Evolutionary conservation across 2,797 vertebrate genomes (phyloP), one percentile per base, ranked within the genome.

Genomic region (Momotus momota): DNA sequence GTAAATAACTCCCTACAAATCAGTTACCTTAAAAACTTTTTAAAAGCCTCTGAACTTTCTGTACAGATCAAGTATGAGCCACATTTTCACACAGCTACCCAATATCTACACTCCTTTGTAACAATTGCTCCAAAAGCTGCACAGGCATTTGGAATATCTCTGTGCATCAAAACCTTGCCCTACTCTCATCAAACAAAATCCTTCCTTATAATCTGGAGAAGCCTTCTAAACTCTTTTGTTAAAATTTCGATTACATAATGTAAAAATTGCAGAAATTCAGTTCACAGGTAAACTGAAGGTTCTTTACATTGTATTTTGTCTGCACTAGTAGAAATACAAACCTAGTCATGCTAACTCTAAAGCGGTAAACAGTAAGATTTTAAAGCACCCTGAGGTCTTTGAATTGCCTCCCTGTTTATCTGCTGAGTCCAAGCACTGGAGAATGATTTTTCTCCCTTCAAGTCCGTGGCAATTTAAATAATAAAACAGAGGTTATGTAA

Each of bases 401-500:
- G 45, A 75, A 72, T 80, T 92, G 33, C 60, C 49, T 72, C 38
- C n/a, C 66, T 88, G 43, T 69, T 95, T 80, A 92, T 91, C 87
- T 82, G 46, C 86, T 92, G 49, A 78, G 33, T 33, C 33, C 69
- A 27, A 61, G 12, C 26, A 55, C 3, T 70, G 72, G 57, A 74
- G 74, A 90, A 86, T 54, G 7, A 29, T 19, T 78, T 73, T 80
- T 62, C 51, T 54, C 66, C 75, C 77, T 60, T 92, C 57, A 52
- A 77, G 45, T 20, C 72, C 81, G 35, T 60, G 46, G 67, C 41
- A 67, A 94, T 91, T 96, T 83, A 74, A 95, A 75, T 67, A 91
- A 91, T 91, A 94, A 96, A 92, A 35, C 25, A 84, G 82, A 93
- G 88, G 92, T 96, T 96, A 94, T 93, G 41, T 92, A 87, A 97